These are phyloP conservation scores for Casuarius casuarius DNA, from an alignment of 2,113 vertebrate genomes.

Conservation along the genomic window DNA sequence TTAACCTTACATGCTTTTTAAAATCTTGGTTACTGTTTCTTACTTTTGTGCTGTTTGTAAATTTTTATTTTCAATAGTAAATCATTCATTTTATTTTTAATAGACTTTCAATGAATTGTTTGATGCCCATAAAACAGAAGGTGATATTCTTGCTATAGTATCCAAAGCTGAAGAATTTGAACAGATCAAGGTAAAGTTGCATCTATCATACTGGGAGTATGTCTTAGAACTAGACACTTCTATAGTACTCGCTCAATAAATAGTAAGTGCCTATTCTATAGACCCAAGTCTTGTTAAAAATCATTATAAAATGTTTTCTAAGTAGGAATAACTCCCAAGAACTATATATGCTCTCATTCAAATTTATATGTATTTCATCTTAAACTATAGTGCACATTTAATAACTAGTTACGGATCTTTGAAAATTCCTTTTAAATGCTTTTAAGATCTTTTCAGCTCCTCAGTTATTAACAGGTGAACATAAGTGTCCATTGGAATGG, in stretches of 20 bases:
- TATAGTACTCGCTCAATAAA: not conserved
- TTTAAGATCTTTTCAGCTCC: conserved; percentile 14
- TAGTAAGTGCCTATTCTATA: not conserved
- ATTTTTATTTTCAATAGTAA: conserved; percentile 47
- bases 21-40: not conserved
- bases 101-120: conserved; percentile 98
- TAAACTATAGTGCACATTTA: not conserved
- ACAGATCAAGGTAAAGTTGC: conserved; percentile 92
- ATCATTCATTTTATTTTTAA: conserved; percentile 40
- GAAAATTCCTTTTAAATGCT: conserved; percentile 20
- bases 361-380: not conserved
- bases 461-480: conserved; percentile 29
- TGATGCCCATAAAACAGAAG: conserved; percentile 93
- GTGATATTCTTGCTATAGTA: conserved; percentile 92
- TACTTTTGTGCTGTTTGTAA: not conserved
- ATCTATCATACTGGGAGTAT: not conserved
- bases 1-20: not conserved
- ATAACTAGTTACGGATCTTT: not conserved
- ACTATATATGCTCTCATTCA: not conserved
- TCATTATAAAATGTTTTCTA: not conserved
- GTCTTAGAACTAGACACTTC: not conserved
- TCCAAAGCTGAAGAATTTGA: conserved; percentile 99
- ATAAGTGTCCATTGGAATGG: not conserved
- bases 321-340: not conserved
- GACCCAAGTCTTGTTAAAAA: not conserved